Conservation (phyloP, 2,113 vertebrate species). For the Boulengeromyrus knoepffleri region DNA sequence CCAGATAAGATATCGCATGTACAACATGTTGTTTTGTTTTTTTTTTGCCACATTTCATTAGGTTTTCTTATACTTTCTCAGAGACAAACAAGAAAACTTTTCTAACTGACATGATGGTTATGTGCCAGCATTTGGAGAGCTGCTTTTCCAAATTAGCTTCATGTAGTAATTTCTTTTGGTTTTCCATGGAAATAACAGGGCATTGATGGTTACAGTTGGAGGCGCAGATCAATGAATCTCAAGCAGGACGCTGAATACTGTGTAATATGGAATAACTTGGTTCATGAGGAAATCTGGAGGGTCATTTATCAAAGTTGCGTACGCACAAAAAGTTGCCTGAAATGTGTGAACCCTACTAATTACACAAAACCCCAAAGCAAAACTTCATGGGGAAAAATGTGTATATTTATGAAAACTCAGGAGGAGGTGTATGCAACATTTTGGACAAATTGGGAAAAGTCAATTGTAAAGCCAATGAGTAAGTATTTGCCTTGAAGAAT, state of each 20-base stretch:
- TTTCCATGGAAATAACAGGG: not conserved
- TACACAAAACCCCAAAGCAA: not conserved
- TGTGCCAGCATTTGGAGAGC: not conserved
- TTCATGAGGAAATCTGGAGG: not conserved
- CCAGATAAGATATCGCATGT: not conserved
- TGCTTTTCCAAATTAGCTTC: not conserved
- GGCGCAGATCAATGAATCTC: not conserved
- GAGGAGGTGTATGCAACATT: not conserved
- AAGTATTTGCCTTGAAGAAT: not conserved
- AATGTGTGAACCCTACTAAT: not conserved
- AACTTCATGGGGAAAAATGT: no score
- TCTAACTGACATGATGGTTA: not conserved
- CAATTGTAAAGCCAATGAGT: not conserved
- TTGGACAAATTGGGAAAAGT: not conserved
- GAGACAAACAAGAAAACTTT: not conserved
- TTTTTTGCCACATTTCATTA: not conserved
- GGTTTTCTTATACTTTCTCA: not conserved
- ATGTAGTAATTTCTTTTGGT: not conserved
- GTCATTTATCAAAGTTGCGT: not conserved
- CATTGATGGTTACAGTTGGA: not conserved
- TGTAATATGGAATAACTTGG: not conserved
- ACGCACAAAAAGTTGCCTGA: not conserved
- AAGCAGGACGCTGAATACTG: not conserved
- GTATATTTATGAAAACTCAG: not conserved
- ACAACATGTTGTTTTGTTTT: not conserved